Evolutionary conservation across 2,888 invertebrate genomes (phyloP), one percentile per base, ranked within the genome.

Genomic region (Xestia rhomboidea): DNA sequence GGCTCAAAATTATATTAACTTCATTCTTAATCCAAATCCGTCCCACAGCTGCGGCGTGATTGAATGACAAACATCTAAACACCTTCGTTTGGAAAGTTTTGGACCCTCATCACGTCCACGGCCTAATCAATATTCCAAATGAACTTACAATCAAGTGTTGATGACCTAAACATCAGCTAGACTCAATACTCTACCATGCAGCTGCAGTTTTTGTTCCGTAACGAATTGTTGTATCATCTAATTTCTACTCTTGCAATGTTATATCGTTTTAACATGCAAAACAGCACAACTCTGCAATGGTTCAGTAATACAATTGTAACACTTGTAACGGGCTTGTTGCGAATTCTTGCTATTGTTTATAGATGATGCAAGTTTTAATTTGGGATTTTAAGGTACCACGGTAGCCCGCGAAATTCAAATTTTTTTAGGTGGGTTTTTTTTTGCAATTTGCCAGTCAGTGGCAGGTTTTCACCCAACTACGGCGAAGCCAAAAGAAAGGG

Each of bases 71-170:
- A 78, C 54, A 34, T 41, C 18, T 18, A 41, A 73, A 46, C 46
- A 44, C 41, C 64, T 57, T 74, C 24, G 49, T 51, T 82, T 82
- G 27, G 44, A 34, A n/a, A 51, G 30, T 77, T 64, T 63, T 8
- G 15, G 24, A 83, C 15, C 67, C 79, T n/a, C 27, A 62, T n/a
- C 70, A 81, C 84, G 80, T 81, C 1, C 70, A 41, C 63, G 5
- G 41, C n/a, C 63, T 85, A 60, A 82, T 82, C 63, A 82, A 74
- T 82, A 82, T 82, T 84, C 82, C 18, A 54, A 81, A 74, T 68
- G 82, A 68, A 51, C 68, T 18, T 60, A 63, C 74, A 68, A 68
- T 71, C 51, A 73, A 70, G 85, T 74, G 82, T 64, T 81, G 67
- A 74, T 74, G 81, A 85, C 85, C 74, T 44, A 63, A 18, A 49